These are phyloP conservation scores for Phymorhynchus buccinoides DNA, from an alignment of 1,140 invertebrate genomes.

Conservation along the genomic window DNA sequence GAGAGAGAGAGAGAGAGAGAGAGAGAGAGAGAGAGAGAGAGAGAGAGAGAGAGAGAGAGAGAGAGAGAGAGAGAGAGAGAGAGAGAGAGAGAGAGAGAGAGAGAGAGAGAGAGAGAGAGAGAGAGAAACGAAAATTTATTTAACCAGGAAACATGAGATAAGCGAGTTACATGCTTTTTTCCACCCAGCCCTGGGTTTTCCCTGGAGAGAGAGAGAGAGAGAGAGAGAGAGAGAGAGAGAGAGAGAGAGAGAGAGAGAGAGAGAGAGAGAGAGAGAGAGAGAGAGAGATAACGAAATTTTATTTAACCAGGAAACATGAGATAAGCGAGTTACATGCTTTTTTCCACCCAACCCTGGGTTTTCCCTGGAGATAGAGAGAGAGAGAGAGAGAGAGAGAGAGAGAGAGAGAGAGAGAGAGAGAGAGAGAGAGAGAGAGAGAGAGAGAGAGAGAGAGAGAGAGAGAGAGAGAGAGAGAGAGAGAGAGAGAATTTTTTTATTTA, in stretches of 20 bases:
- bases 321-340: too few relatives aligned
- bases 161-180: too few relatives aligned
- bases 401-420: not conserved
- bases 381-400: too few relatives aligned
- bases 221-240: not conserved
- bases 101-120: not conserved
- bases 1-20: constrained; percentile 20
- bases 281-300: too few relatives aligned
- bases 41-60: not conserved
- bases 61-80: not conserved
- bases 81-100: not conserved
- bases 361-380: too few relatives aligned
- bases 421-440: constrained; percentile 13
- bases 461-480: too few relatives aligned
- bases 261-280: constrained; percentile 4
- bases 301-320: too few relatives aligned
- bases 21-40: constrained; percentile 31
- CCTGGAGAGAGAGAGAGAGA: too few relatives aligned
- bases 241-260: not conserved
- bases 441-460: not conserved
- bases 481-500: too few relatives aligned
- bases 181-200: too few relatives aligned
- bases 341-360: too few relatives aligned
- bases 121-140: not conserved
- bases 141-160: too few relatives aligned